Percentiles rank a stretch among this genome's conserved stretches.
Conservation (phyloP, 2,113 vertebrate genomes). For the Saccopteryx bilineata region DNA sequence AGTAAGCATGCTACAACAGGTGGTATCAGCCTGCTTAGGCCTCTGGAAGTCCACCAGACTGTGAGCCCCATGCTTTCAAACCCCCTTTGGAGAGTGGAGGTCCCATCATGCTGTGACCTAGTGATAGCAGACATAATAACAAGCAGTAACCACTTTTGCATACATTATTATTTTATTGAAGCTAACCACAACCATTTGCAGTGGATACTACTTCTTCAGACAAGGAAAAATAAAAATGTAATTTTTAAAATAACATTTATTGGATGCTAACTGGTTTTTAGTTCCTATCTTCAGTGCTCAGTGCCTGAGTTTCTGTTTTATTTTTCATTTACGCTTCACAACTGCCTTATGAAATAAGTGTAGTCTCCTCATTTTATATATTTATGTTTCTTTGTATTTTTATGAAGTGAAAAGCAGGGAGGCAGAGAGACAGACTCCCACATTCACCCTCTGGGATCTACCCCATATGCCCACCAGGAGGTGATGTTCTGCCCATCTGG, state of each 20-base stretch:
- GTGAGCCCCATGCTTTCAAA: neutral
- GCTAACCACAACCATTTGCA: neutral
- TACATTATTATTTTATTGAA: neutral
- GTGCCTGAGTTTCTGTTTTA: neutral
- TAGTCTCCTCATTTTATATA: neutral
- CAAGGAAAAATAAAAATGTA: neutral
- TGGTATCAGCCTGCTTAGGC: neutral
- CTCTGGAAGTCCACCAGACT: neutral
- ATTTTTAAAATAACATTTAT: neutral
- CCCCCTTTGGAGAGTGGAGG: neutral
- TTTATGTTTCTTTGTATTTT: too few species aligned
- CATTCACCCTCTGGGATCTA: too few species aligned
- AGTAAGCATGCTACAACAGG: neutral
- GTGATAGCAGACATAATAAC: too few species aligned
- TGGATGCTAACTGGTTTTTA: neutral
- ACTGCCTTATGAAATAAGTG: neutral
- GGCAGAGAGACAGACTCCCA: too few species aligned
- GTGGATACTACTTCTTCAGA: neutral
- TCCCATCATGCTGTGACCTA: neutral
- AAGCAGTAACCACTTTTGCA: neutral
- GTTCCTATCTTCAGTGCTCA: neutral
- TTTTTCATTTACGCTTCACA: neutral
- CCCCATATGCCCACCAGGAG: too few species aligned
- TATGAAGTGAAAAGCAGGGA: too few species aligned
- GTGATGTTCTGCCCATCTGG: too few species aligned